Evolutionary conservation across 1,140 invertebrate species (phyloP).

Genomic region (Diachasma alloeum): DNA sequence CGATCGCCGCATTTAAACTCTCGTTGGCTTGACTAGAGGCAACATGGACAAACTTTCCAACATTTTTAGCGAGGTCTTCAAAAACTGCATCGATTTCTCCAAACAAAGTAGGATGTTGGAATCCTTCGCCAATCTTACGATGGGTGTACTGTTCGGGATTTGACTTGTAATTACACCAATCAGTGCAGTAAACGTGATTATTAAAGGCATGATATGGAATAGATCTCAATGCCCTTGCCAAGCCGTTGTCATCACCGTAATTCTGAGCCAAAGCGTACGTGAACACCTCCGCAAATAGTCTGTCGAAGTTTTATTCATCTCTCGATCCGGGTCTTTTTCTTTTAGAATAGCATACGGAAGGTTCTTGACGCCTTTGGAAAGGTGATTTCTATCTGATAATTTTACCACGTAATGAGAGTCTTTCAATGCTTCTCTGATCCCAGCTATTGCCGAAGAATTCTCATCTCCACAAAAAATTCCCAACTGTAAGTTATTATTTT

Average conservation of each 20-base stretch:
- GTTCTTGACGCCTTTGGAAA: background rate
- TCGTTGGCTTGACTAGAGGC: no score
- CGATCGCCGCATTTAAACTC: slow-evolving; percentile 21
- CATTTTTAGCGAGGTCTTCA: slow-evolving; percentile 9
- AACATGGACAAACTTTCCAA: slow-evolving; percentile 5
- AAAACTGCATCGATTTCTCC: background rate
- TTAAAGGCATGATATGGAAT: slow-evolving; percentile 24
- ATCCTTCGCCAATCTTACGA: background rate
- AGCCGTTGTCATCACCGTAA: background rate
- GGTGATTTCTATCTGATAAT: no score
- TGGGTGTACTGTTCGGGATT: slow-evolving; percentile 5
- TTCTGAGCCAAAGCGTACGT: background rate
- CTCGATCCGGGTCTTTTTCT: background rate
- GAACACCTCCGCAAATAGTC: background rate
- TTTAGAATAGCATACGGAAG: background rate
- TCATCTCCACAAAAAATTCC: no score
- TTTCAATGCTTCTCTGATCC: background rate
- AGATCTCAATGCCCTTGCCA: background rate
- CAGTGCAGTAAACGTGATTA: slow-evolving; percentile 6
- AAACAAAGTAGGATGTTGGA: background rate
- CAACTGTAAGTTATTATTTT: slow-evolving; percentile 6
- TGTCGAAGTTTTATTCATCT: background rate
- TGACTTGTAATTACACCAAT: slow-evolving; percentile 17
- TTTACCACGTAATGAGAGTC: slow-evolving; percentile 7
- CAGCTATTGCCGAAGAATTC: background rate